Percentiles rank a stretch among this genome's conserved stretches.
phyloP scores from a whole-genome alignment of 2,888 invertebrate genomes.

The Papilio gigon region DNA sequence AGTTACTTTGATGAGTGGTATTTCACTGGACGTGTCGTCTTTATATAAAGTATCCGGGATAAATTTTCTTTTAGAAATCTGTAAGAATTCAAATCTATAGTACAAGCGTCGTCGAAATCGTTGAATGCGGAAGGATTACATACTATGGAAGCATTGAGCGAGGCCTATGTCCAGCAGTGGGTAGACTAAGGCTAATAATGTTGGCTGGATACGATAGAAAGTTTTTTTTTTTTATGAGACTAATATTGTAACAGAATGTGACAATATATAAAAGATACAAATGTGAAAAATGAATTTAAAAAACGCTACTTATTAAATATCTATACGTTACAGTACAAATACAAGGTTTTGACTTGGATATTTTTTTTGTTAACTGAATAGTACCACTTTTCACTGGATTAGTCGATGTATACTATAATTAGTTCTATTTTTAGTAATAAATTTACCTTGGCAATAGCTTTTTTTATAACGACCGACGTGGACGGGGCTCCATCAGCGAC shows the following conservation, averaged over 20 bases:
- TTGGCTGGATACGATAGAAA: too few species aligned
- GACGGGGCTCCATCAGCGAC: conserved; percentile 46
- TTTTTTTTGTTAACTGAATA: too few species aligned
- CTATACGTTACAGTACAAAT: too few species aligned
- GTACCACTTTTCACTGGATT: background rate
- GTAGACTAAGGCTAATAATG: too few species aligned
- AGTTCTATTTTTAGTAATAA: background rate
- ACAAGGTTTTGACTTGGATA: too few species aligned
- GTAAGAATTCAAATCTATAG: conserved; percentile 2
- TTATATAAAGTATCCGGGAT: conserved; percentile 27
- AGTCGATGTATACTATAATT: background rate
- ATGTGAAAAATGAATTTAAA: too few species aligned
- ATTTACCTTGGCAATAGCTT: conserved; percentile 45
- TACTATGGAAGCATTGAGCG: background rate
- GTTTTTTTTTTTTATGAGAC: too few species aligned
- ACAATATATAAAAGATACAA: too few species aligned
- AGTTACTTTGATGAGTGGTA: conserved; percentile 63
- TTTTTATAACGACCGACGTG: conserved; percentile 56
- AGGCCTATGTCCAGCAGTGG: too few species aligned
- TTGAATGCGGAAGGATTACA: background rate
- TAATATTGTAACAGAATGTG: too few species aligned
- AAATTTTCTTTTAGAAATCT: conserved; percentile 35
- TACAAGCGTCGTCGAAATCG: too few species aligned
- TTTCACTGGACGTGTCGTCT: conserved; percentile 43
- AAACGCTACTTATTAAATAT: too few species aligned